Conservation (phyloP, 2,113 vertebrate genomes). For the Galeopterus variegatus region DNA sequence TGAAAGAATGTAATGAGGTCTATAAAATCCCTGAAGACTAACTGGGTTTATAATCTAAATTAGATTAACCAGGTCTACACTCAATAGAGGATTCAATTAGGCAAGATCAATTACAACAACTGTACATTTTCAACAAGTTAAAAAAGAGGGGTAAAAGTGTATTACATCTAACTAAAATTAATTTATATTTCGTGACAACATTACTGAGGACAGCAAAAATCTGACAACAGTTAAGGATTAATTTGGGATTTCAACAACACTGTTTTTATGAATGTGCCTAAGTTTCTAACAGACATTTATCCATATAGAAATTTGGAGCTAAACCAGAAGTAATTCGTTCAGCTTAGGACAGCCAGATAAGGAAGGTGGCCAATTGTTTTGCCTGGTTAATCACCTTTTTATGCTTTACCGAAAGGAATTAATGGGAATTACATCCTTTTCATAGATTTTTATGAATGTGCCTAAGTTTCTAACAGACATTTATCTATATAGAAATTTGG, state of each 20-base stretch:
- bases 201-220: constrained; percentile 42
- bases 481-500: constrained; percentile 55
- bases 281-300: constrained; percentile 53
- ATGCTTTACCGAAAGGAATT: constrained; percentile 61
- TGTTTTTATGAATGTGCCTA: constrained; percentile 35
- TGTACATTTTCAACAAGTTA: constrained; percentile 50
- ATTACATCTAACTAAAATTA: constrained; percentile 53
- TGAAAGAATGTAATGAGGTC: constrained; percentile 65
- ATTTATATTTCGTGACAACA: constrained; percentile 62
- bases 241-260: constrained; percentile 3
- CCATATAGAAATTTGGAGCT: constrained; percentile 45
- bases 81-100: constrained; percentile 71
- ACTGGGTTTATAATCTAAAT: constrained; percentile 68
- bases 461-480: constrained; percentile 47
- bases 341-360: constrained; percentile 47
- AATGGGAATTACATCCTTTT: constrained; percentile 65
- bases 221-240: constrained; percentile 63
- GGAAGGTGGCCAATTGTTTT: constrained; percentile 52
- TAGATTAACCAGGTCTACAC: constrained; percentile 61
- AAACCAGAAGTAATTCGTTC: constrained; percentile 72
- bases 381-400: constrained; percentile 73
- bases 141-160: background rate
- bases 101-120: constrained; percentile 72
- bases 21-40: constrained; percentile 59
- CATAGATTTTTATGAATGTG: constrained; percentile 41